Evolutionary conservation across 1,140 invertebrate genomes (phyloP).

Genomic region (Atopsyche davidsoni): DNA sequence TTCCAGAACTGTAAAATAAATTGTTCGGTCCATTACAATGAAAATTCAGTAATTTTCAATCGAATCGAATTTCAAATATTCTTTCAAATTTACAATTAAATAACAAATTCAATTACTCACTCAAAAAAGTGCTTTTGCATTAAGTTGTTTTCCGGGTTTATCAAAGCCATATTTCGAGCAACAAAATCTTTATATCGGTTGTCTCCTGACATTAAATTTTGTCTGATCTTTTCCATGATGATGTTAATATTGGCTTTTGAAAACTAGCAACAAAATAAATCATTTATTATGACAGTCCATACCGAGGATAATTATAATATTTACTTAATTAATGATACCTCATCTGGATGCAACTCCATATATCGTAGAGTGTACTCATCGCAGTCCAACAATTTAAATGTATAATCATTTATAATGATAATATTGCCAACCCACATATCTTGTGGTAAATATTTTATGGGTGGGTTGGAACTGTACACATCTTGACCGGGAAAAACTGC

Average conservation of each 20-base stretch:
- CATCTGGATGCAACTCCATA: slow-evolving; percentile 73
- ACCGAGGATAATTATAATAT: slow-evolving; percentile 18
- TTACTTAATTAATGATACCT: slow-evolving; percentile 48
- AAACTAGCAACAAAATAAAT: slow-evolving; percentile 50
- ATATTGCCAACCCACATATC: slow-evolving; percentile 78
- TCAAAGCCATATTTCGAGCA: slow-evolving; percentile 55
- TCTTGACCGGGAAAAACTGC: slow-evolving; percentile 70
- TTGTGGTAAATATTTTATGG: slow-evolving; percentile 63
- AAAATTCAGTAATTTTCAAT: too few relatives aligned
- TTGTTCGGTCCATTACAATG: too few relatives aligned
- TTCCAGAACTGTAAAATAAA: too few relatives aligned
- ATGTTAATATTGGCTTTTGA: slow-evolving; percentile 60
- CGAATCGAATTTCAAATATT: too few relatives aligned
- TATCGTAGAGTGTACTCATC: slow-evolving; percentile 82
- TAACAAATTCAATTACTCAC: slow-evolving; percentile 41
- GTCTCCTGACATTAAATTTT: slow-evolving; percentile 48
- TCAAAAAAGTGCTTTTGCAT: slow-evolving; percentile 52
- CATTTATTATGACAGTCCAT: slow-evolving; percentile 10
- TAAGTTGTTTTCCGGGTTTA: slow-evolving; percentile 38
- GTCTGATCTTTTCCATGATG: slow-evolving; percentile 63
- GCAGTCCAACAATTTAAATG: slow-evolving; percentile 69
- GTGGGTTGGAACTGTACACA: slow-evolving; percentile 59
- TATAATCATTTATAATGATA: slow-evolving; percentile 67
- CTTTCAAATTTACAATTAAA: too few relatives aligned
- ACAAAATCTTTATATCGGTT: slow-evolving; percentile 69